Percentiles rank a stretch among this genome's conserved stretches.
Evolutionary conservation across 1,140 invertebrate species (phyloP).

Genomic region (Penaeus japonicus): DNA sequence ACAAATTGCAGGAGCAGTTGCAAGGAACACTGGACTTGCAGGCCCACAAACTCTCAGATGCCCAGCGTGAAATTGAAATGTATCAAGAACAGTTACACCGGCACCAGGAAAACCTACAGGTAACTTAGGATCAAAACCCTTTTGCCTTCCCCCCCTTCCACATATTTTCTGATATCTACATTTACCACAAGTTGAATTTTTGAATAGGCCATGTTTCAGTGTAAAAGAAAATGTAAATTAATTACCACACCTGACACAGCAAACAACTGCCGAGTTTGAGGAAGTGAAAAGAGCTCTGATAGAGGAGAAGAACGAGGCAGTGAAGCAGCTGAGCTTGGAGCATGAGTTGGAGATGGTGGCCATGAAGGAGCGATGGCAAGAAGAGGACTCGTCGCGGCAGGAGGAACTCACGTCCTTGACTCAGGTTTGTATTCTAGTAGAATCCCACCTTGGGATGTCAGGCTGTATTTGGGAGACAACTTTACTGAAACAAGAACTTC

Average conservation of each 20-base stretch:
- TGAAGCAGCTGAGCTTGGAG: constrained; percentile 65
- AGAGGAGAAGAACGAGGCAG: constrained; percentile 61
- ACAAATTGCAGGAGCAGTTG: not conserved
- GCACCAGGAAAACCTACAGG: constrained; percentile 37
- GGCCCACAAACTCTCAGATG: constrained; percentile 21
- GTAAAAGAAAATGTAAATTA: not conserved
- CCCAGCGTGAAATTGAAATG: constrained; percentile 36
- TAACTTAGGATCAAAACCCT: not conserved
- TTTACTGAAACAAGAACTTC: not conserved
- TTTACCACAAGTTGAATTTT: not conserved
- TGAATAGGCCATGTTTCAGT: not conserved
- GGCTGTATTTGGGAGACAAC: too few relatives aligned
- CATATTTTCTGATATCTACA: not conserved
- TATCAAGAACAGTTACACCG: constrained; percentile 41
- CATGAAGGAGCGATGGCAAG: constrained; percentile 48
- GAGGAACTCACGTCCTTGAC: constrained; percentile 23
- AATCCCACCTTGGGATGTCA: not conserved
- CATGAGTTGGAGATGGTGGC: constrained; percentile 72
- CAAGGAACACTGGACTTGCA: constrained; percentile 22
- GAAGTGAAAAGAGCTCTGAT: constrained; percentile 30
- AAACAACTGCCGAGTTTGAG: constrained; percentile 28
- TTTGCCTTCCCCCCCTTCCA: not conserved
- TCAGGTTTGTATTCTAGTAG: constrained; percentile 19
- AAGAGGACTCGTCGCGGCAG: constrained; percentile 46
- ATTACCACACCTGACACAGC: not conserved